These are phyloP conservation scores for Liolophura sinensis DNA, from an alignment of 1,140 invertebrate species.

Conservation along the genomic window DNA sequence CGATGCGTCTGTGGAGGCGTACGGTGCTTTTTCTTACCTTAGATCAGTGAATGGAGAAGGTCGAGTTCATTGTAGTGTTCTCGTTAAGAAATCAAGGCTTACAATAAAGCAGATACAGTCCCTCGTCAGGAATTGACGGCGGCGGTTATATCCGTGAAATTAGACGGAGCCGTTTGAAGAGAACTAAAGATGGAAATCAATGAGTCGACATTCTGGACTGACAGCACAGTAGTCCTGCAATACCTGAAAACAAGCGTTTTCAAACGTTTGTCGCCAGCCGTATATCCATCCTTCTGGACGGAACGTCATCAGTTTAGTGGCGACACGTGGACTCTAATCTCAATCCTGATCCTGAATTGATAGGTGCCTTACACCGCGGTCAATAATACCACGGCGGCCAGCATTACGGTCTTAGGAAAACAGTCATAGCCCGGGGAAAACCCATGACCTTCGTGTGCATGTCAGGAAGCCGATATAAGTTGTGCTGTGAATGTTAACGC, in stretches of 20 bases:
- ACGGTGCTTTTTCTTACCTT: conserved; percentile 32
- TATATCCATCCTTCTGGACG: conserved; percentile 19
- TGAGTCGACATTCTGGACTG: conserved; percentile 21
- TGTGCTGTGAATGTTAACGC: no score
- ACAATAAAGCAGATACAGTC: conserved; percentile 19
- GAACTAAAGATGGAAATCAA: conserved; percentile 11
- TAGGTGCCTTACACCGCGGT: no score
- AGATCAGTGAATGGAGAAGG: conserved; percentile 7
- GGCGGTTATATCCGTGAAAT: conserved; percentile 23
- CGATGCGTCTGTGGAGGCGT: conserved; percentile 25
- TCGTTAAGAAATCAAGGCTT: conserved; percentile 27
- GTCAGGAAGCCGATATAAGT: no score
- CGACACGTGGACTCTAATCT: conserved; percentile 12
- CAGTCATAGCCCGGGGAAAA: no score
- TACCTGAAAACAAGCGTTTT: conserved; percentile 23
- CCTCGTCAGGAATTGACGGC: conserved; percentile 26
- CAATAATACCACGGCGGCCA: no score
- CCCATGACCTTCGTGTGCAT: no score
- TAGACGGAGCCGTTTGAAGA: conserved; percentile 10
- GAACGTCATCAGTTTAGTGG: conserved; percentile 17
- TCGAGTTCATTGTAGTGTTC: conserved; percentile 20
- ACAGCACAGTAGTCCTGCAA: conserved; percentile 13
- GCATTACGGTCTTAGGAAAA: no score
- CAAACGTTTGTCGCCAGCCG: conserved; percentile 28
- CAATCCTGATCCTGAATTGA: no score